Percentiles rank a stretch among this genome's conserved stretches.
phyloP scores from a whole-genome alignment of 2,797 vertebrate genomes.

The Caiman crocodilus region DNA sequence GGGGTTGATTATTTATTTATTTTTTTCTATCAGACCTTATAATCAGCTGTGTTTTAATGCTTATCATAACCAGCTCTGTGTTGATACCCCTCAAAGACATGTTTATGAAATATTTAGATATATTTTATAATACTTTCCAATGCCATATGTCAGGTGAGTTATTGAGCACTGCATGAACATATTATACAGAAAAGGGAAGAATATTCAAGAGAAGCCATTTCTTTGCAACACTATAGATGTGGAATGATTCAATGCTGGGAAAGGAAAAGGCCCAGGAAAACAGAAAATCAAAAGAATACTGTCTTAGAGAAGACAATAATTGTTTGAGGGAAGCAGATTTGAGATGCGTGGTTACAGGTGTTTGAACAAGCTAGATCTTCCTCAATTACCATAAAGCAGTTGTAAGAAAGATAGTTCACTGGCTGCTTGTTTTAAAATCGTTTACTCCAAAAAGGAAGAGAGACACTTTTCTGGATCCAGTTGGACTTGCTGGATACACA shows the following conservation, averaged over 20 bases:
- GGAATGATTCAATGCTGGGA: neutral
- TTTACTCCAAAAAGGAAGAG: neutral
- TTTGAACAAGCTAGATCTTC: neutral
- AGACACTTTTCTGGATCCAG: neutral
- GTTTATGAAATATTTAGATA: neutral
- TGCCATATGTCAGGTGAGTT: too few relatives aligned
- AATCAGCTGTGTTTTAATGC: neutral
- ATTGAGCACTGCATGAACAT: neutral
- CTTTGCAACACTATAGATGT: neutral
- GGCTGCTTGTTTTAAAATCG: too few relatives aligned
- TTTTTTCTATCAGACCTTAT: neutral
- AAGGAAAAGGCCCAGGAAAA: neutral
- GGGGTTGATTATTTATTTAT: neutral
- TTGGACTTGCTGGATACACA: neutral
- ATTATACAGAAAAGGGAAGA: neutral
- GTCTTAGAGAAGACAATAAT: too few relatives aligned
- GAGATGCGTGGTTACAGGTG: neutral
- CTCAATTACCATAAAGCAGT: too few relatives aligned
- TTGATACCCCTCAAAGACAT: neutral
- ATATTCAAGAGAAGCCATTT: slow-evolving; percentile 19
- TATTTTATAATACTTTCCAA: neutral
- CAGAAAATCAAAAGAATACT: neutral
- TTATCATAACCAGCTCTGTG: neutral
- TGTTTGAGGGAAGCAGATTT: neutral
- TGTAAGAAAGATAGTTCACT: too few relatives aligned